Percentiles rank a stretch among this genome's conserved stretches.
phyloP scores from a whole-genome alignment of 2,113 vertebrate species.

The Periophthalmus modestus region DNA sequence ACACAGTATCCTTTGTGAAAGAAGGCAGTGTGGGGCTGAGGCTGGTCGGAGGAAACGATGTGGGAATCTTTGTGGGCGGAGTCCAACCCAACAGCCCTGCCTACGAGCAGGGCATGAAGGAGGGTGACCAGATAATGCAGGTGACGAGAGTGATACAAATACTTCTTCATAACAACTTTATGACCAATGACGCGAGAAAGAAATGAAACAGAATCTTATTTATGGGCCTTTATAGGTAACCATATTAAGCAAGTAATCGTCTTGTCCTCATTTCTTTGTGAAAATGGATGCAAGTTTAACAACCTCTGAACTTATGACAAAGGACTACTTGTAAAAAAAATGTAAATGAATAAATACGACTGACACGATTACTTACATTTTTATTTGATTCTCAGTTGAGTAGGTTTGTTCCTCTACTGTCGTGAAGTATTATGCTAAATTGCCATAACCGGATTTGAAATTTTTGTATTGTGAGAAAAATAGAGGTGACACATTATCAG shows the following conservation, averaged over 20 bases:
- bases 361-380: too few relatives aligned
- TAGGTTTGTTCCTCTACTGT: too few relatives aligned
- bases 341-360: too few relatives aligned
- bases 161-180: background rate
- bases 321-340: too few relatives aligned
- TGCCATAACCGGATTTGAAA: too few relatives aligned
- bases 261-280: background rate
- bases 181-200: background rate
- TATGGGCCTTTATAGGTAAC: background rate
- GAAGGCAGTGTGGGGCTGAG: constrained; percentile 85
- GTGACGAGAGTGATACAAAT: constrained; percentile 61
- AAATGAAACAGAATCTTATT: background rate
- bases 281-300: background rate
- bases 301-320: background rate
- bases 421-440: too few relatives aligned
- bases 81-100: constrained; percentile 91
- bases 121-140: constrained; percentile 95
- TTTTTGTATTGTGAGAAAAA: too few relatives aligned
- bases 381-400: too few relatives aligned
- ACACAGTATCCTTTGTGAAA: constrained; percentile 82
- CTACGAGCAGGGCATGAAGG: constrained; percentile 80
- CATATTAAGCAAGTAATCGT: background rate
- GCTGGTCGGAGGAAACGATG: constrained; percentile 90
- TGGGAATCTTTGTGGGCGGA: constrained; percentile 91
- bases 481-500: too few relatives aligned